Conservation (phyloP, 2,797 vertebrate genomes). For the Octomys mimax region DNA sequence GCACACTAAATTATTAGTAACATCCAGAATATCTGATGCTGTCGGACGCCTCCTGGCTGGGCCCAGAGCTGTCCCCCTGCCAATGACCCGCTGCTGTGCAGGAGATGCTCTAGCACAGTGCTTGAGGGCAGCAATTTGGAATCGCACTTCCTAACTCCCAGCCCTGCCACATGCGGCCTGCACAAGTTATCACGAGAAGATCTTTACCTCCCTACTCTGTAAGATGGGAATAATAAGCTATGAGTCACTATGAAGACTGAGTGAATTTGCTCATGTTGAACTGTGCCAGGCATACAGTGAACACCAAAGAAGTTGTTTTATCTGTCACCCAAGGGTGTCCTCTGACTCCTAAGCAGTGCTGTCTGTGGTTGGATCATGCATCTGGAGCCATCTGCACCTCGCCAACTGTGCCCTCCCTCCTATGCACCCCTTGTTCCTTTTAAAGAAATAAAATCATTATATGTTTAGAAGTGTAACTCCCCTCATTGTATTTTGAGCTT, state of each 20-base stretch:
- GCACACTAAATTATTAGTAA: no score
- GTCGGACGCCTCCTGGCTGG: background rate
- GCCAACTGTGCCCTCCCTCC: background rate
- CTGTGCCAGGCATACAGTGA: background rate
- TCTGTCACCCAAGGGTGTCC: background rate
- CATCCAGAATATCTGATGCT: background rate
- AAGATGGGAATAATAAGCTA: background rate
- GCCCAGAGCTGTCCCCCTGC: background rate
- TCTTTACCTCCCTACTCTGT: background rate
- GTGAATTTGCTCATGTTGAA: background rate
- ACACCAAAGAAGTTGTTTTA: background rate
- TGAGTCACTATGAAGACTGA: background rate
- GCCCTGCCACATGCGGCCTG: background rate
- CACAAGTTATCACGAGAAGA: no score
- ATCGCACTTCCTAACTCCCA: background rate
- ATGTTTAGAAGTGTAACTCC: background rate
- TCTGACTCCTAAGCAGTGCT: background rate
- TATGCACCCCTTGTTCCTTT: background rate
- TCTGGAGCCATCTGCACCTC: no score
- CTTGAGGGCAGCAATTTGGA: background rate
- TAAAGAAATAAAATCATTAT: background rate
- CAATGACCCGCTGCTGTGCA: no score
- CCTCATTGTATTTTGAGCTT: background rate
- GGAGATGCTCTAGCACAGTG: background rate
- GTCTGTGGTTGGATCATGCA: fast-evolving